Conservation (phyloP, 1,140 invertebrate genomes). For the Telenomus remus region DNA sequence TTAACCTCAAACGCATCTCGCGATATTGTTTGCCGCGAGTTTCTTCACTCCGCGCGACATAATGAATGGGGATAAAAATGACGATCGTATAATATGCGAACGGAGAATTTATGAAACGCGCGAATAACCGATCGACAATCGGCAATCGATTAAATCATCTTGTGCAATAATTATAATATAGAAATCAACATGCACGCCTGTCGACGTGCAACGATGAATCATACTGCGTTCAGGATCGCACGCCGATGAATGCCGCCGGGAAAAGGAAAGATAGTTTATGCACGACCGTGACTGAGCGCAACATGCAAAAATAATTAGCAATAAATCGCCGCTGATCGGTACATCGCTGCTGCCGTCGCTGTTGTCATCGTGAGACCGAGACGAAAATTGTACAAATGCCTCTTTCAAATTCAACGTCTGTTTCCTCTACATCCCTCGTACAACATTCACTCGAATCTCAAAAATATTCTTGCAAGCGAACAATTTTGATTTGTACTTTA, state of each 20-base stretch:
- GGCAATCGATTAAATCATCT: conserved; percentile 56
- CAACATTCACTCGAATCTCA: not conserved
- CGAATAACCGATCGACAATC: conserved; percentile 33
- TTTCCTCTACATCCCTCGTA: not conserved
- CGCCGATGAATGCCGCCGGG: conserved; percentile 46
- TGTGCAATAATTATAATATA: conserved; percentile 61
- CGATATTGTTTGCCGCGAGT: conserved; percentile 28
- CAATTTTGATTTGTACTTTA: too few species aligned
- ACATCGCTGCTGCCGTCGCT: conserved; percentile 22
- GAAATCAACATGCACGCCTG: conserved; percentile 46
- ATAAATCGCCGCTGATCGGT: conserved; percentile 51
- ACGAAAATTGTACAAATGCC: conserved; percentile 15
- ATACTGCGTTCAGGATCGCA: conserved; percentile 28
- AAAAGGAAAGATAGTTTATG: conserved; percentile 50
- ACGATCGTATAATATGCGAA: conserved; percentile 21
- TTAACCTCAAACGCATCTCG: conserved; percentile 46
- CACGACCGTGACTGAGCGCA: conserved; percentile 54
- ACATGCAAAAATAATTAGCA: conserved; percentile 58
- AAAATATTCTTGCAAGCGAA: not conserved
- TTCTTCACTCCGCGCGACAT: conserved; percentile 22
- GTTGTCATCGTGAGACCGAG: conserved; percentile 2
- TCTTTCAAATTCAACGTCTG: conserved; percentile 3
- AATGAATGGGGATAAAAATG: conserved; percentile 46
- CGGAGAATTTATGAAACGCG: conserved; percentile 52
- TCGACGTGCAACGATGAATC: conserved; percentile 48